phyloP scores from a whole-genome alignment of 1,140 invertebrate species.

The Nasonia vitripennis region DNA sequence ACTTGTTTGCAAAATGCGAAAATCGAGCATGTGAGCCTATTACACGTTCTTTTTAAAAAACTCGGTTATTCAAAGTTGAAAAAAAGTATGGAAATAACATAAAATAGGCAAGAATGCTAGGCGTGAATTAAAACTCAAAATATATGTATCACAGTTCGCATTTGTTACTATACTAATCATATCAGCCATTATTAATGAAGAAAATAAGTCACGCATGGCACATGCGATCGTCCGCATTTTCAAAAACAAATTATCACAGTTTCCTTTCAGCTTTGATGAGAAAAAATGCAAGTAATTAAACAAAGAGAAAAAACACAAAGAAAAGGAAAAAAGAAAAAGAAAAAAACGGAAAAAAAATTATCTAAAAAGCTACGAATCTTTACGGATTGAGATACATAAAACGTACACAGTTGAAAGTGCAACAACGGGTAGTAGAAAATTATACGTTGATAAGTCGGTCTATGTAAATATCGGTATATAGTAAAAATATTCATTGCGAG shows the following conservation, averaged over 20 bases:
- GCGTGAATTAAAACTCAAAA: background rate
- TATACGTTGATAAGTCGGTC: background rate
- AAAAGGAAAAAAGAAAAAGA: background rate
- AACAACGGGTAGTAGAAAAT: background rate
- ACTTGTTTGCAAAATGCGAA: conserved; percentile 32
- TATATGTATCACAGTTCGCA: background rate
- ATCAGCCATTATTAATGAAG: background rate
- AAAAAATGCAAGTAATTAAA: conserved; percentile 1
- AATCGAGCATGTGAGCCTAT: background rate
- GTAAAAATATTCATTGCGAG: conserved; percentile 57
- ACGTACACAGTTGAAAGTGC: conserved; percentile 27
- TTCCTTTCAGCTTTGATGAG: conserved; percentile 12
- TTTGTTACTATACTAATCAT: background rate
- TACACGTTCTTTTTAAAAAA: background rate
- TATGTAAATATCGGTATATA: conserved; percentile 42
- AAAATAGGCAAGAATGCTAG: background rate
- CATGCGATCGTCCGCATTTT: conserved; percentile 18
- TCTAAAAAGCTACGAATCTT: conserved; percentile 22
- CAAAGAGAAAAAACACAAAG: background rate
- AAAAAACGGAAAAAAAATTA: background rate
- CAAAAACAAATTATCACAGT: conserved; percentile 36
- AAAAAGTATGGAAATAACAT: background rate
- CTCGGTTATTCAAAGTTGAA: background rate
- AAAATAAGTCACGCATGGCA: background rate
- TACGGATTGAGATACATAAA: conserved; percentile 17